Base-by-base conservation (phyloP, 2,797 vertebrate species). In the Pelobates cultripes region DNA sequence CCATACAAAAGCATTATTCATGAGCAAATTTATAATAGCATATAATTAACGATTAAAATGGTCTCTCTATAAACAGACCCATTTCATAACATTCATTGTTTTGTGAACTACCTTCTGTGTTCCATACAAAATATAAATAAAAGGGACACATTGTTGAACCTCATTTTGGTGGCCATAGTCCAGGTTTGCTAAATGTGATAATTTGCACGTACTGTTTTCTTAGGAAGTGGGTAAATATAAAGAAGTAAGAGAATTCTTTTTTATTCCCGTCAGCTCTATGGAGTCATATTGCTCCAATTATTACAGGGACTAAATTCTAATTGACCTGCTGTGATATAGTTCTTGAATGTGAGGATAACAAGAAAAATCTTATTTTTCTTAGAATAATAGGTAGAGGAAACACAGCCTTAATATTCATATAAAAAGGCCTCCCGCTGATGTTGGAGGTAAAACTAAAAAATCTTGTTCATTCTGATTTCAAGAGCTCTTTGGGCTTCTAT, bases 291-390 rank as follows among this genome's bases (percentile, higher is more conserved):
- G 42, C 72, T 79, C 55, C 42, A 43, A 79, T 84, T 80, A 84
- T 84, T 84, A 75, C 68, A 67, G 55, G 68, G 73, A 76, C 82
- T 63, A 76, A 79, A 75, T 79, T 76, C 77, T 80, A 79, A 84
- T 84, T 84, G 82, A 80, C 82, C 82, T 76, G 82, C 82, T 84
- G 82, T 80, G 82, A 79, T 84, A 76, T 79, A 72, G 73, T 76
- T 76, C 73, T 80, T 76, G 77, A n/a, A 57, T 68, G 64, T 67
- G 60, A 76, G 77, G 67, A 80, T 79, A 84, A 72, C 67, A 84
- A 76, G 77, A 78, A 84, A 47, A 76, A 79, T 80, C 67, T 55
- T 84, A 79, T 79, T 80, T 79, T 76, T 76, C 73, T 80, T 84
- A 76, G 75, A 79, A 79, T 79, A 84, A 84, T 71, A 84, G 77